These are phyloP conservation scores for Stratiomys singularior DNA, from an alignment of 2,888 invertebrate genomes.

Conservation along the genomic window DNA sequence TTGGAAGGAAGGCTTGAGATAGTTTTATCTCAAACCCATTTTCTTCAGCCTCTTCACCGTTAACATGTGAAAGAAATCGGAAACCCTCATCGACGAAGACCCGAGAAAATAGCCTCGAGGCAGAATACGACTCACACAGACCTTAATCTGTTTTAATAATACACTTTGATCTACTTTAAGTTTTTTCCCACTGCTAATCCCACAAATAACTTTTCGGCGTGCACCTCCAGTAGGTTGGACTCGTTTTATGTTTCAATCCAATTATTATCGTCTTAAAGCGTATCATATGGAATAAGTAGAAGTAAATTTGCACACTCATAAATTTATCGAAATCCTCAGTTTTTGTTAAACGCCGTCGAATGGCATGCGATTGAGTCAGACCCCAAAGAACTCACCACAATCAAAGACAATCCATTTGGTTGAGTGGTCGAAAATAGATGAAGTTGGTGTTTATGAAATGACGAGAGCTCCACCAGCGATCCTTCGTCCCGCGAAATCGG, in stretches of 20 bases:
- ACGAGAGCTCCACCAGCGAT: not conserved
- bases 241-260: conserved; percentile 9
- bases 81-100: not conserved
- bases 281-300: conserved; percentile 18
- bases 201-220: not conserved
- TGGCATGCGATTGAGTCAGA: not conserved
- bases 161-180: conserved; percentile 24
- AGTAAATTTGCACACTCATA: conserved; percentile 18
- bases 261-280: conserved; percentile 32
- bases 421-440: not conserved
- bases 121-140: conserved; percentile 2
- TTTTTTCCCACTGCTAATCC: not conserved
- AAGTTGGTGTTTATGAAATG: conserved; percentile 13
- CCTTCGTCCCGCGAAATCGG: not conserved
- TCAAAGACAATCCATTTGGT: not conserved
- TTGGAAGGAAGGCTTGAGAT: no score
- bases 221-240: conserved; percentile 10
- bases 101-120: not conserved
- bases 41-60: not conserved
- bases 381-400: not conserved
- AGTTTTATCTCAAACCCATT: no score
- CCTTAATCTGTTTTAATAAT: conserved; percentile 42
- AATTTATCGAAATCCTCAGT: conserved; percentile 13
- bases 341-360: not conserved
- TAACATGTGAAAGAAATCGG: not conserved